phyloP scores from a whole-genome alignment of 2,797 vertebrate species.

The Choloepus didactylus region DNA sequence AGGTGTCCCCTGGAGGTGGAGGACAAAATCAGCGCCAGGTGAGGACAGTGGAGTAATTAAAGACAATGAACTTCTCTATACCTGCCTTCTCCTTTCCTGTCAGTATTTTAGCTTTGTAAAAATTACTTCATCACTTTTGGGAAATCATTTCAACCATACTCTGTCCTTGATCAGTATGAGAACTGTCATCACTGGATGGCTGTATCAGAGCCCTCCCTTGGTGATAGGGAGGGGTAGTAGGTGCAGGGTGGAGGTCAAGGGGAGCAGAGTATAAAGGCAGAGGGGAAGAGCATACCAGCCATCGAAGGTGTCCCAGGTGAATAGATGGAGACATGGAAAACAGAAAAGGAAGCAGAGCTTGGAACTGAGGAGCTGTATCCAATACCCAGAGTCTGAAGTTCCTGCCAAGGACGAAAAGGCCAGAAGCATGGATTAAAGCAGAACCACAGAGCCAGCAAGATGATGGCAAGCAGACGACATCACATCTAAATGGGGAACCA shows the following conservation, averaged over 20 bases:
- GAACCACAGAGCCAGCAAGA: not conserved
- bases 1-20: not conserved
- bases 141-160: slow-evolving; percentile 50
- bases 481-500: not conserved
- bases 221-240: fast-evolving
- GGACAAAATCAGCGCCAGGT: not conserved
- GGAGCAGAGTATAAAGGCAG: not conserved
- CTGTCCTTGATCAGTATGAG: not conserved
- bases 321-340: not conserved
- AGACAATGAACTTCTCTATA: not conserved
- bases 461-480: not conserved
- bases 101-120: slow-evolving; percentile 53
- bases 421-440: not conserved
- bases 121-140: slow-evolving; percentile 47
- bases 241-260: not conserved
- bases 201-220: not conserved
- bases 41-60: not conserved
- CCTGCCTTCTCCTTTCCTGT: not conserved
- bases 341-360: not conserved
- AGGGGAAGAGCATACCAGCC: not conserved
- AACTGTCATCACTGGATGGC: not conserved
- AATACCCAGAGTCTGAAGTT: not conserved
- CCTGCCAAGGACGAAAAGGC: not conserved
- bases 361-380: not conserved
- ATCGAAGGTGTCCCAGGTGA: fast-evolving